phyloP scores from a whole-genome alignment of 1,140 invertebrate species.

The Eriocheir sinensis region DNA sequence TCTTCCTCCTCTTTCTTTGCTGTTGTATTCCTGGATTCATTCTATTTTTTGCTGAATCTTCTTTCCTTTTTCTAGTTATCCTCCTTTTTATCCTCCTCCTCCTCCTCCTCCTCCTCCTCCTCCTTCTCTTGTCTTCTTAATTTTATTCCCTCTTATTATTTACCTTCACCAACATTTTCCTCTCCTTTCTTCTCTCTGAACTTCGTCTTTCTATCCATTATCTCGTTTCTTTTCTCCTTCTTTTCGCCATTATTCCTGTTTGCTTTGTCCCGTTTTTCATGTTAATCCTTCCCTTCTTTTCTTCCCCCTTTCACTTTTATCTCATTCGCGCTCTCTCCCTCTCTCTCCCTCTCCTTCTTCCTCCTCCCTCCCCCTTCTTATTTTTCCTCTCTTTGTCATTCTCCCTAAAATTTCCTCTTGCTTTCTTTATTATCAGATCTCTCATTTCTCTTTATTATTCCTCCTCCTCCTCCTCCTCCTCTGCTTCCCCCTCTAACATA shows the following conservation, averaged over 20 bases:
- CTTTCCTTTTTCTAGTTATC: neutral
- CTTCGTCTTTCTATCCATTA: slow-evolving; percentile 3
- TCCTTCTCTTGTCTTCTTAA: neutral
- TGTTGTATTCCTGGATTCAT: no score
- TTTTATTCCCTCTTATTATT: slow-evolving; percentile 9
- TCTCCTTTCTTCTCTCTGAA: neutral
- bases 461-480: neutral
- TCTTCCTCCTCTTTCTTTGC: neutral
- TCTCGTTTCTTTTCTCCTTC: no score
- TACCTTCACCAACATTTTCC: neutral
- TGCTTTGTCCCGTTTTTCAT: no score
- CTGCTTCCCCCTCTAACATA: neutral
- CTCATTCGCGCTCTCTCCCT: neutral
- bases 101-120: neutral
- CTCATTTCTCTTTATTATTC: neutral
- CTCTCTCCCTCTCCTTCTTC: neutral
- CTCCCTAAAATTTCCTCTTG: neutral
- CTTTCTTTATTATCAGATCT: no score
- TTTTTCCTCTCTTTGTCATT: neutral
- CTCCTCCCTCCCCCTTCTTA: no score
- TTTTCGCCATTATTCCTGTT: no score
- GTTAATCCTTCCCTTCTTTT: no score
- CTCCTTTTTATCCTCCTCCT: no score
- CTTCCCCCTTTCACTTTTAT: no score
- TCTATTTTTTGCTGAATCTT: neutral